Evolutionary conservation across 2,113 vertebrate species (phyloP), one percentile per base, ranked within the genome.

Genomic region (Notothenia rossii): DNA sequence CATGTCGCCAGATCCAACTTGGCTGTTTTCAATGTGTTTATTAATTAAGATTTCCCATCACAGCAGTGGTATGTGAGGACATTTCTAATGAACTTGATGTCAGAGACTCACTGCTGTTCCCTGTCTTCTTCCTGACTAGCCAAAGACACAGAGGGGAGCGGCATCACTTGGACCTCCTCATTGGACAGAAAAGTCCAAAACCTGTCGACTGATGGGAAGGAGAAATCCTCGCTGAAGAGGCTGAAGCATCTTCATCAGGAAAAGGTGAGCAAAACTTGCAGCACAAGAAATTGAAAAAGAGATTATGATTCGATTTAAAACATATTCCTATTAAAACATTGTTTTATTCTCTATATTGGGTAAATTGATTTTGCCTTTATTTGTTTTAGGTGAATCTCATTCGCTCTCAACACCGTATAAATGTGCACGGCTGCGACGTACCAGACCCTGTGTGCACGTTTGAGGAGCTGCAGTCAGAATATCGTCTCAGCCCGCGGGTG

Each of bases 381-480:
- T 62, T 66, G 10, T 68, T 76, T 50, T 5, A 99, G 98, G 71
- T 99, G 59, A 99, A 98, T 79, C 95, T 88, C 36, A 92, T 97
- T 76, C 93, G 97, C 22, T 94, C 96, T 55, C 94, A 94, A 45
- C 95, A 99, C 86, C 96, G 94, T 77, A 99, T 99, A 75, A 96
- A 95, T 0, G 64, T 98, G 2, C 96, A 97, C 1, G 98, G 98
- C 22, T 94, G 95, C 4, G 98, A 99, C 78, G 85, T 98, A 64
- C 98, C 98, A 0, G 97, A 99, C 77, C 98, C 98, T 0, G 77
- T 97, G 62, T 88, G 94, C 84, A 95, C 96, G 0, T 99, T 99
- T 54, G 95, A 97, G 5, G 96, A 99, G 66, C 96, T 99, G 71
- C 95, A 95, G 22, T 68, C 95, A 0, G 97, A 98, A 82, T 99